A percentile compares a stretch with the other conserved stretches of the same genome.
Conservation (phyloP, 2,888 invertebrate genomes). For the Creontiades dilutus region DNA sequence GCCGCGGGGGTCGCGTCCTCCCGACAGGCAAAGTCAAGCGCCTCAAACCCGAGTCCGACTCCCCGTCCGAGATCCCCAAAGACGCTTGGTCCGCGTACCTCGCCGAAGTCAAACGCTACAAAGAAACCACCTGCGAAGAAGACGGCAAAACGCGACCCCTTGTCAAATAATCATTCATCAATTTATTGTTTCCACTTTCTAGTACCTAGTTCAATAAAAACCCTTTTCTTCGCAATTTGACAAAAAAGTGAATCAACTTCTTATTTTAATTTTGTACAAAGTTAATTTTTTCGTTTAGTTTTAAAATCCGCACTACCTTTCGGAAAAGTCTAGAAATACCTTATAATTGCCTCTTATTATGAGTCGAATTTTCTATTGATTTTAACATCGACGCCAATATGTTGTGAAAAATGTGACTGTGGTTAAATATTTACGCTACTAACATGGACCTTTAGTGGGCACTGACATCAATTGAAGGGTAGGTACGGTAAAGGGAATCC, state of each 20-base stretch:
- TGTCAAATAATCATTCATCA: constrained; percentile 85
- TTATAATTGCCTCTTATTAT: not conserved
- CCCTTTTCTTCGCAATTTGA: not conserved
- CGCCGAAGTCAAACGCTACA: constrained; percentile 95
- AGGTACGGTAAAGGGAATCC: no score
- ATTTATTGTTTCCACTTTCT: not conserved
- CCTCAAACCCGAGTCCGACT: constrained; percentile 83
- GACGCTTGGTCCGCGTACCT: constrained; percentile 96
- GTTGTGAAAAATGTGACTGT: not conserved
- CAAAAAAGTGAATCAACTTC: not conserved
- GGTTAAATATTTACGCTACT: no score
- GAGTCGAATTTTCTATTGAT: not conserved
- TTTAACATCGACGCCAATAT: constrained; percentile 33
- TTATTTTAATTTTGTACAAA: constrained; percentile 46
- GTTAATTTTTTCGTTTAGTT: constrained; percentile 4
- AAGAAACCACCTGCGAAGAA: constrained; percentile 94
- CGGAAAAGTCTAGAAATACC: constrained; percentile 36
- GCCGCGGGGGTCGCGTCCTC: constrained; percentile 90
- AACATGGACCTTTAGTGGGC: no score
- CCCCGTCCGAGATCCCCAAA: constrained; percentile 80
- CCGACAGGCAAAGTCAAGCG: constrained; percentile 95
- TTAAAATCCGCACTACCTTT: constrained; percentile 4
- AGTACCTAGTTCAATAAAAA: not conserved
- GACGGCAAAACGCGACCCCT: constrained; percentile 92
- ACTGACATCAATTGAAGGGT: no score